Conservation (phyloP, 2,888 invertebrate genomes). For the Sesia bembeciformis region DNA sequence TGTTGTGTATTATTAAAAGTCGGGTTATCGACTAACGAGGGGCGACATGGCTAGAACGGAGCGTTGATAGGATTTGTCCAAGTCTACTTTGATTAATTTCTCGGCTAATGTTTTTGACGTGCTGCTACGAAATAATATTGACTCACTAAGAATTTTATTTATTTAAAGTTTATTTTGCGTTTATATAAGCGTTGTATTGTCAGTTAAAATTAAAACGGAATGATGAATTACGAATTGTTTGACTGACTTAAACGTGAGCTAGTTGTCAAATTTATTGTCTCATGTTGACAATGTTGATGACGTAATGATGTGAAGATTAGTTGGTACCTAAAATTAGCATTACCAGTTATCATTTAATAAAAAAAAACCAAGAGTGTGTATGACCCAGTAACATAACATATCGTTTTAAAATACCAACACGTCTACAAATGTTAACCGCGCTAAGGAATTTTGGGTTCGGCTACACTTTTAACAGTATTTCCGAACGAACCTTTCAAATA, state of each 20-base stretch:
- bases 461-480: constrained; percentile 9
- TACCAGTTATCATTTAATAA: background rate
- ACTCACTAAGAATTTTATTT: background rate
- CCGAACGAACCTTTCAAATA: constrained; percentile 23
- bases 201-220: too few species aligned
- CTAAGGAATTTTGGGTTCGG: constrained; percentile 21
- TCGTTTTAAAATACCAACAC: constrained; percentile 24
- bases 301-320: too few species aligned
- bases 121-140: background rate
- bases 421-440: constrained; percentile 17
- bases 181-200: background rate
- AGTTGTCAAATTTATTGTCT: too few species aligned
- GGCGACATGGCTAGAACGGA: constrained; percentile 18
- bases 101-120: constrained; percentile 20
- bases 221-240: too few species aligned
- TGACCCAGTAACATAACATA: constrained; percentile 3
- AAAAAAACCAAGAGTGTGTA: constrained; percentile 5
- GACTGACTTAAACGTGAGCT: too few species aligned
- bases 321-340: too few species aligned
- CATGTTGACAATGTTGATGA: too few species aligned
- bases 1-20: constrained; percentile 53
- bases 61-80: constrained; percentile 19
- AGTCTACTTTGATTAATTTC: constrained; percentile 25
- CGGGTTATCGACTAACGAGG: constrained; percentile 43
- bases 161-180: background rate